Percentiles rank a stretch among this genome's conserved stretches.
These are phyloP conservation scores for Pentalonia nigronervosa DNA, from an alignment of 1,140 invertebrate genomes.

Conservation along the genomic window DNA sequence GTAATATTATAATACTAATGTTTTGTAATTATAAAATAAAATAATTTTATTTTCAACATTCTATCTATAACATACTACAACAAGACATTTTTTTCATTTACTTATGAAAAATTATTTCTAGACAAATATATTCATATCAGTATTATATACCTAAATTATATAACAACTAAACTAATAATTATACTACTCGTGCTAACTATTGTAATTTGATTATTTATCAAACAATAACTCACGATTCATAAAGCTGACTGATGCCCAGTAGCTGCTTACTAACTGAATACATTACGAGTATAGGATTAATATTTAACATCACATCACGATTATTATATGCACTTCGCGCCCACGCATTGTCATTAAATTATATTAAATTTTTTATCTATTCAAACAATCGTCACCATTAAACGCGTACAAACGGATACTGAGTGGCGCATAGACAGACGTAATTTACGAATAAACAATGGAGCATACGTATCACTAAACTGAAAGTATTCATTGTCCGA, in stretches of 20 bases:
- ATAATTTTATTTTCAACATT: background rate
- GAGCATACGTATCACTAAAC: background rate
- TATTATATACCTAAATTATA: background rate
- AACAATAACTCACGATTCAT: constrained; percentile 26
- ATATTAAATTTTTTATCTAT: constrained; percentile 27
- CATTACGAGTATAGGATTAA: background rate
- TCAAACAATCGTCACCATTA: constrained; percentile 23
- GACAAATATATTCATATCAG: background rate
- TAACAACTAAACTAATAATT: background rate
- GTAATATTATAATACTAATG: background rate
- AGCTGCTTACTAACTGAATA: background rate
- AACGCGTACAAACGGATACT: background rate
- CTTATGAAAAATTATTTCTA: background rate
- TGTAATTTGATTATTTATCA: background rate
- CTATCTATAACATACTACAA: background rate
- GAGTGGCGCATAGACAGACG: background rate
- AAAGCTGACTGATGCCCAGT: background rate
- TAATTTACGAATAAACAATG: constrained; percentile 9
- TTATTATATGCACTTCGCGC: background rate
- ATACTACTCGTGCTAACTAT: background rate
- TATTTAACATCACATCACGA: constrained; percentile 24
- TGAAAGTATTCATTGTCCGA: background rate
- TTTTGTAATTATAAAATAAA: background rate
- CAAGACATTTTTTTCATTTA: background rate
- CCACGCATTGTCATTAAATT: background rate